Conservation (phyloP, 2,888 invertebrate species). For the Herminia tarsipennalis region DNA sequence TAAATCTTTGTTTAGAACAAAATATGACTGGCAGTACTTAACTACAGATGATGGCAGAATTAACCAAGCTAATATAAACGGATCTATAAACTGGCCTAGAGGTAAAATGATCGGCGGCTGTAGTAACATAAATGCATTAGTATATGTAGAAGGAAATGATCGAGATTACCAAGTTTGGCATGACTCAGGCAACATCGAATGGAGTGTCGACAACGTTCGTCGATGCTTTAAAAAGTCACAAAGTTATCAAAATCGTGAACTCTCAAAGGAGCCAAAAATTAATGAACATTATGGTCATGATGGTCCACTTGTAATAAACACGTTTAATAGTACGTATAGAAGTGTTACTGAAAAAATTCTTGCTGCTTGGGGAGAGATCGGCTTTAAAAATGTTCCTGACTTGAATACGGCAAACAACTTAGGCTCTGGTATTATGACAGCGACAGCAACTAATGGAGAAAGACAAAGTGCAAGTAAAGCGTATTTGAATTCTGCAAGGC, state of each 20-base stretch:
- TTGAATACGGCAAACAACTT: slow-evolving; percentile 68
- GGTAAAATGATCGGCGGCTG: slow-evolving; percentile 87
- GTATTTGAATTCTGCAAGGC: slow-evolving; percentile 63
- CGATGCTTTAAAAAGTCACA: slow-evolving; percentile 81
- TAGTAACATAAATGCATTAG: slow-evolving; percentile 84
- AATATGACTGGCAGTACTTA: slow-evolving; percentile 93
- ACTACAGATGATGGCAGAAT: slow-evolving; percentile 90
- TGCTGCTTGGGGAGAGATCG: slow-evolving; percentile 72
- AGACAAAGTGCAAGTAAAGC: slow-evolving; percentile 86
- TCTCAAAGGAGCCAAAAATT: slow-evolving; percentile 39
- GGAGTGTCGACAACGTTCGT: slow-evolving; percentile 80
- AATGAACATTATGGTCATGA: slow-evolving; percentile 61
- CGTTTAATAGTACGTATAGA: slow-evolving; percentile 71
- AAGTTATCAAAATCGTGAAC: slow-evolving; percentile 60
- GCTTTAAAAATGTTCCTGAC: slow-evolving; percentile 66
- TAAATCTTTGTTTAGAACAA: slow-evolving; percentile 50
- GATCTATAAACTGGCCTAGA: slow-evolving; percentile 78
- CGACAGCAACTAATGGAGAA: slow-evolving; percentile 73
- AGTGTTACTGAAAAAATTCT: slow-evolving; percentile 56
- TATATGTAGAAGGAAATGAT: slow-evolving; percentile 81
- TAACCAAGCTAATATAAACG: slow-evolving; percentile 86
- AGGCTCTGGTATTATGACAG: slow-evolving; percentile 78
- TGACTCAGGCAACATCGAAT: slow-evolving; percentile 79
- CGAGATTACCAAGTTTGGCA: slow-evolving; percentile 84
- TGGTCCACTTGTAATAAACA: slow-evolving; percentile 76